Base-by-base conservation (phyloP, 2,113 vertebrate species). In the Istiophorus platypterus region DNA sequence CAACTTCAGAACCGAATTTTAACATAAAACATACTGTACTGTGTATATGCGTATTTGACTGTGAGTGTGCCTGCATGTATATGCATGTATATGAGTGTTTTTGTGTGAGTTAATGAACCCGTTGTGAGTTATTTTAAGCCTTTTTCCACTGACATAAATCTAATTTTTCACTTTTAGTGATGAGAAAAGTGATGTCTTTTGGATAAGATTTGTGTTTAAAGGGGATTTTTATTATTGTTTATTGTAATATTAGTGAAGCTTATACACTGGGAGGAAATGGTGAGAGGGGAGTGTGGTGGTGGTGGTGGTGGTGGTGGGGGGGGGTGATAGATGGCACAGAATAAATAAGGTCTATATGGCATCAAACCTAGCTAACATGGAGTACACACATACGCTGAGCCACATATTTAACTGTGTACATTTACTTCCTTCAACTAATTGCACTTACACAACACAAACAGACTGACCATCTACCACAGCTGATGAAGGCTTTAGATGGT, bases 281-380 rank as follows among this genome's bases (percentile, higher is more conserved):
- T n/a, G n/a, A n/a, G n/a, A n/a, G n/a, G n/a, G n/a, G n/a, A n/a
- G n/a, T n/a, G n/a, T n/a, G n/a, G n/a, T n/a, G n/a, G n/a, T n/a
- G n/a, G n/a, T n/a, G n/a, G n/a, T n/a, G n/a, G n/a, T n/a, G n/a
- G n/a, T n/a, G n/a, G n/a, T n/a, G n/a, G n/a, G n/a, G n/a, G n/a
- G n/a, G n/a, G n/a, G n/a, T 80, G 90, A 88, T 83, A 90, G 84
- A 80, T 81, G 66, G 88, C 88, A 59, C 82, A 71, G 31, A 71
- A 26, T 49, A 42, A 52, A 75, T 71, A 61, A 67, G 78, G n/a
- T 51, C 66, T 70, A 49, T 49, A 37, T 79, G 67, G 79, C 73
- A 76, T 70, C 34, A 12, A 20, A 52, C 72, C 42, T 2, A n/a
- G 29, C 41, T 29, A 45, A 62, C 52, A 57, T 12, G 49, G 27